phyloP scores from a whole-genome alignment of 2,113 vertebrate species.

The Melanostigma gelatinosum region DNA sequence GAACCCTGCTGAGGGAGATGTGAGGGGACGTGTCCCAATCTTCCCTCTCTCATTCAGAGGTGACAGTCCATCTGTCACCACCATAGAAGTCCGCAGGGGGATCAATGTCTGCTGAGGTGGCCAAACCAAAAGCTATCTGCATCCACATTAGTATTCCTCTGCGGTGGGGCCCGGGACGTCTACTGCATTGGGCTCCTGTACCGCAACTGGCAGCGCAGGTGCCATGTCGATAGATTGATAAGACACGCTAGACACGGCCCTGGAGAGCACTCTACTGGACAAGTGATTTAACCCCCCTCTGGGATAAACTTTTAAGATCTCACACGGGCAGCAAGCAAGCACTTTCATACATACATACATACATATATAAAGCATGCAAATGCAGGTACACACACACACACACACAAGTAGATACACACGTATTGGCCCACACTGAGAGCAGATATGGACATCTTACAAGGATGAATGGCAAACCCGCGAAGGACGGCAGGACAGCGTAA shows the following conservation, averaged over 20 bases:
- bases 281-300: conserved; percentile 64
- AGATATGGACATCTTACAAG: conserved; percentile 72
- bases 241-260: conserved; percentile 75
- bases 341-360: conserved; percentile 15
- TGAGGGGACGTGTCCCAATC: conserved; percentile 68
- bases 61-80: conserved; percentile 82
- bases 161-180: conserved; percentile 48
- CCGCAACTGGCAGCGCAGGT: conserved; percentile 60
- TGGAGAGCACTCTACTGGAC: conserved; percentile 57
- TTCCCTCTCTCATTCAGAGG: conserved; percentile 72
- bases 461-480: conserved; percentile 68
- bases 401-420: not conserved
- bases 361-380: conserved; percentile 19
- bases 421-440: conserved; percentile 39
- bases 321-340: conserved; percentile 13
- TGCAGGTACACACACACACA: not conserved
- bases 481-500: conserved; percentile 74
- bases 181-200: conserved; percentile 60
- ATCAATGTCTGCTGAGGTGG: conserved; percentile 85
- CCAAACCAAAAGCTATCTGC: conserved; percentile 81
- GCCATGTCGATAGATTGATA: conserved; percentile 84
- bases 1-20: conserved; percentile 54
- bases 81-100: conserved; percentile 73
- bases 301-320: conserved; percentile 53
- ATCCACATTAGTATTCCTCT: conserved; percentile 83